phyloP scores from a whole-genome alignment of 2,797 vertebrate genomes.

The Cuniculus paca region DNA sequence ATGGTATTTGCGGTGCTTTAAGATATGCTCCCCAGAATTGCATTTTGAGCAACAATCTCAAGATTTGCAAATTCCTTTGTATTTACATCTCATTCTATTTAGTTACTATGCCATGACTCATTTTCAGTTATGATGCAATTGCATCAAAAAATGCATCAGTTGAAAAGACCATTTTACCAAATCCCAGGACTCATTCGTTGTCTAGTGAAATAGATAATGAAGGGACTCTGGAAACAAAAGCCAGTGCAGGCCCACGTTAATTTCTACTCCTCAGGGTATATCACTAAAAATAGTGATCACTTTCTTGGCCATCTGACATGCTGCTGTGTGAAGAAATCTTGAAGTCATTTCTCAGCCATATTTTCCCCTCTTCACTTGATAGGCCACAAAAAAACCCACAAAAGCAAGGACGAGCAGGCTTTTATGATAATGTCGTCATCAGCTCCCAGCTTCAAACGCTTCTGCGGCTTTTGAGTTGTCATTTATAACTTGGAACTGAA shows the following conservation, averaged over 20 bases:
- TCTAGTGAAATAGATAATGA: conserved; percentile 73
- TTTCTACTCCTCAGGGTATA: conserved; percentile 80
- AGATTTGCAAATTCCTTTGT: conserved; percentile 57
- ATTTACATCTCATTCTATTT: conserved; percentile 73
- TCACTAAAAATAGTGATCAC: conserved; percentile 89
- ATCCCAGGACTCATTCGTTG: conserved; percentile 44
- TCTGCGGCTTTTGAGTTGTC: conserved; percentile 93
- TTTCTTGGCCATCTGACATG: conserved; percentile 88
- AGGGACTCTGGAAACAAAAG: conserved; percentile 77
- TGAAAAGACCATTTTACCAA: conserved; percentile 62
- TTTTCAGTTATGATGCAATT: conserved; percentile 65
- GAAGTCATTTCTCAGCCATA: conserved; percentile 89
- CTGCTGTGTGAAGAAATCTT: conserved; percentile 90
- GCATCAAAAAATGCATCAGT: conserved; percentile 52
- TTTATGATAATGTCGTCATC: conserved; percentile 92
- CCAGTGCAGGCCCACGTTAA: conserved; percentile 70
- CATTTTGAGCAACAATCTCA: not conserved
- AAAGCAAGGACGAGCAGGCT: conserved; percentile 89
- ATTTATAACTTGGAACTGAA: conserved; percentile 94
- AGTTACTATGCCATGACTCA: conserved; percentile 68
- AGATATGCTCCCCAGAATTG: not conserved
- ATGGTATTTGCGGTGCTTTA: not conserved
- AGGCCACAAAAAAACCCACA: conserved; percentile 85
- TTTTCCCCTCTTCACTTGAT: conserved; percentile 87
- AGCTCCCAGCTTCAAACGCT: conserved; percentile 92